A percentile compares a stretch with the other conserved stretches of the same genome.
These are phyloP conservation scores for Odocoileus virginianus DNA, from an alignment of 2,113 vertebrate species.

Conservation along the genomic window DNA sequence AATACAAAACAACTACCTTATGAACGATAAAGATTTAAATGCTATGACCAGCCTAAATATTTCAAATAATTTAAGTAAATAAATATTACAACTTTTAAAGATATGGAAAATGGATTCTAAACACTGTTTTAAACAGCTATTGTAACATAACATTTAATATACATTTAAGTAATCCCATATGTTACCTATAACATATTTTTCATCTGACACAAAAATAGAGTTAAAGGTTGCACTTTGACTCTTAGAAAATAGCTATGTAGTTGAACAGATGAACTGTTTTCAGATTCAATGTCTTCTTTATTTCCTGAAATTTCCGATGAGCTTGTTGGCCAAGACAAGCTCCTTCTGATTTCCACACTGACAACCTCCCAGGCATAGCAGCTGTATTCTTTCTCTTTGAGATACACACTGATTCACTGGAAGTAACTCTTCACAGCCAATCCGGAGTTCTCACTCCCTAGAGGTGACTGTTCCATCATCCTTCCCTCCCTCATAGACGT, in stretches of 20 bases:
- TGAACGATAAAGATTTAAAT: background rate
- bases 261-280: too few relatives aligned
- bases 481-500: too few relatives aligned
- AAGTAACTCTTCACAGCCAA: too few relatives aligned
- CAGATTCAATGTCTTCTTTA: too few relatives aligned
- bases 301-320: too few relatives aligned
- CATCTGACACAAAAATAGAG: background rate
- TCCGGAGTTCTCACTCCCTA: too few relatives aligned
- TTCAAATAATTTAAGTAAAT: background rate
- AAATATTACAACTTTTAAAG: background rate
- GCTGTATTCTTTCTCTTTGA: too few relatives aligned
- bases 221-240: background rate
- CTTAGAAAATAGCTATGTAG: too few relatives aligned
- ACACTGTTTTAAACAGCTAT: background rate
- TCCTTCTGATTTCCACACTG: too few relatives aligned
- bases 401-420: too few relatives aligned
- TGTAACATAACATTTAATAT: background rate
- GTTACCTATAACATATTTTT: background rate
- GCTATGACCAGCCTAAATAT: background rate
- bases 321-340: too few relatives aligned
- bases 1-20: background rate
- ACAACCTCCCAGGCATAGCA: accelerated
- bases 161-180: background rate
- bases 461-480: too few relatives aligned
- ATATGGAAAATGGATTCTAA: background rate